These are phyloP conservation scores for Acanthurus leucopareius DNA, from an alignment of 2,797 vertebrate genomes.

Conservation along the genomic window DNA sequence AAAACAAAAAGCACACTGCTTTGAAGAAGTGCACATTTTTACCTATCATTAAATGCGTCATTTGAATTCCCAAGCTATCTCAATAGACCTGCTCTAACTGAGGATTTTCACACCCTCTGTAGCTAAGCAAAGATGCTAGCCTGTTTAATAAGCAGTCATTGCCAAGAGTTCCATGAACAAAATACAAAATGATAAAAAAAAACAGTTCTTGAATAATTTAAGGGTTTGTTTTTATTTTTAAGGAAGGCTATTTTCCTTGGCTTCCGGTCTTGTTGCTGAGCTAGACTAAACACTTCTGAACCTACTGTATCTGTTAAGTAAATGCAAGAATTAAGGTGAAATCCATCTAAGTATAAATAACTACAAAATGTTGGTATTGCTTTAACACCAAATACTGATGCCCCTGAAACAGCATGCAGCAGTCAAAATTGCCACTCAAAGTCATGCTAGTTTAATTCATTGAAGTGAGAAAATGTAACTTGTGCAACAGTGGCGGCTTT, in stretches of 20 bases:
- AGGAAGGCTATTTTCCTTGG: not conserved
- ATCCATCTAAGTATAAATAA: too few relatives aligned
- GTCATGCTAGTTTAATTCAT: not conserved
- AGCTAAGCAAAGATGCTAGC: not conserved
- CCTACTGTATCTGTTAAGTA: not conserved
- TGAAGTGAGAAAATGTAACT: not conserved
- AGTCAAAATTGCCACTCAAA: not conserved
- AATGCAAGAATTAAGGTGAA: not conserved
- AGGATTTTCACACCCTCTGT: not conserved
- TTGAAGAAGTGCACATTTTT: too few relatives aligned
- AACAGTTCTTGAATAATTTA: not conserved
- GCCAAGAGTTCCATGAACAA: not conserved
- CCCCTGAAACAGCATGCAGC: not conserved
- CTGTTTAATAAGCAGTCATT: not conserved
- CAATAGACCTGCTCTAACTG: not conserved
- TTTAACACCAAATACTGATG: not conserved
- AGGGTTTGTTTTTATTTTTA: not conserved
- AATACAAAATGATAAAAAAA: not conserved
- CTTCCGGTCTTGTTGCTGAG: not conserved
- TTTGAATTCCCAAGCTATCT: not conserved
- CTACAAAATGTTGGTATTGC: not conserved
- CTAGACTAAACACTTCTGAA: not conserved
- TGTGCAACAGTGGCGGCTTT: not conserved
- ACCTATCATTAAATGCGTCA: not conserved
- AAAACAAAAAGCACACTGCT: too few relatives aligned